Evolutionary conservation across 1,140 invertebrate genomes (phyloP).

Genomic region (Pseudomyrmex concolor): DNA sequence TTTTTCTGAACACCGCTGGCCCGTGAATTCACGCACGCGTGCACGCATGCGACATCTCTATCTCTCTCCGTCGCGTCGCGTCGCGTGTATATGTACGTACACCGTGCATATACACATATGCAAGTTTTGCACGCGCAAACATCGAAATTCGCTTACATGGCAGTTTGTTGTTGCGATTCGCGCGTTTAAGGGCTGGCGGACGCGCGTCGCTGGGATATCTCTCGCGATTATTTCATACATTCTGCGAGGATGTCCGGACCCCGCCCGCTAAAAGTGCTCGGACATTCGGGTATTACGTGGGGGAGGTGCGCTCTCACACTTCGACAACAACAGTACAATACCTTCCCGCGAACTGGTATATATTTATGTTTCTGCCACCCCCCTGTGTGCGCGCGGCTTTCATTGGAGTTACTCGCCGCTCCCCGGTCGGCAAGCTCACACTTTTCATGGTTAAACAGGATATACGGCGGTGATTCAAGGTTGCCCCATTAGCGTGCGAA

Average conservation of each 20-base stretch:
- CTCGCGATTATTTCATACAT: conserved; percentile 55
- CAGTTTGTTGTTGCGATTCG: conserved; percentile 43
- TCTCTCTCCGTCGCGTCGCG: background rate
- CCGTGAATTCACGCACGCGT: conserved; percentile 50
- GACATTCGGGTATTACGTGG: background rate
- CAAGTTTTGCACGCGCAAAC: conserved; percentile 2
- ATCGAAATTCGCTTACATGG: conserved; percentile 51
- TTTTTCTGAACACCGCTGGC: conserved; percentile 43
- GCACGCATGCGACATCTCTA: conserved; percentile 17
- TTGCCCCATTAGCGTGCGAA: conserved; percentile 4
- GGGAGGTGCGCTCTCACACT: background rate
- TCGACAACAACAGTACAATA: background rate
- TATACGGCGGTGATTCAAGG: conserved; percentile 19
- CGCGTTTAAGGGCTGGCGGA: conserved; percentile 39
- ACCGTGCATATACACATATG: background rate
- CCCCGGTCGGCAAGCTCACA: background rate
- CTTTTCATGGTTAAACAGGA: conserved; percentile 44
- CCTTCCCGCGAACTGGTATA: background rate
- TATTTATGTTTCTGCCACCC: conserved; percentile 29
- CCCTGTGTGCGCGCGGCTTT: conserved; percentile 1
- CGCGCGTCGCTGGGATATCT: background rate
- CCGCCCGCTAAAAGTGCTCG: conserved; percentile 32
- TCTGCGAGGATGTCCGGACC: conserved; percentile 9
- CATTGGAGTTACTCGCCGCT: background rate
- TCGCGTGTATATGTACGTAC: background rate